Evolutionary conservation across 2,888 invertebrate species (phyloP), one percentile per base, ranked within the genome.

Genomic region (Idaea aversata): DNA sequence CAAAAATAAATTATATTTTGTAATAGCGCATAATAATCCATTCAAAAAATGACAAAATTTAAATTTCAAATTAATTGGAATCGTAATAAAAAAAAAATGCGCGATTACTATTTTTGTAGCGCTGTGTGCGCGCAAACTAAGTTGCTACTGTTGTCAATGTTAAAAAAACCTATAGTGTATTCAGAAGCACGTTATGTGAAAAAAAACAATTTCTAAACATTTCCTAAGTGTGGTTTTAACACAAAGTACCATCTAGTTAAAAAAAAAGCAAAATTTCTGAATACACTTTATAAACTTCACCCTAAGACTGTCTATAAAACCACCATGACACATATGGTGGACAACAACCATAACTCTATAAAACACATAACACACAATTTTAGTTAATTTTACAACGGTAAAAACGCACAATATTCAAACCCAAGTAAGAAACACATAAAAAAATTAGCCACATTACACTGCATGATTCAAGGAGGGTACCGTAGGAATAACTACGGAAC

Each of bases 311-410:
- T 75, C 74, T 67, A 77, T 82, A 79, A n/a, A 25, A 80, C 82
- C 83, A 83, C 80, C 81, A 83, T 74, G 75, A 80, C 75, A 78
- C 75, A 79, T 82, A 82, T 81, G 81, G 82, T 74, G 74, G 85
- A 82, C 86, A 88, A 90, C 90, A 90, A 88, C 83, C 81, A 88
- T 84, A 91, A 90, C 90, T 88, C 79, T 83, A 88, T 88, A 83
- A 91, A 72, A 92, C 90, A 92, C 86, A 91, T 83, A 89, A 92
- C 92, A 93, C 90, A 93, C 90, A 92, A 85, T 88, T 91, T 91
- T 88, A 91, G 91, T 91, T 87, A 73, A 88, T 82, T 74, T 72
- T 74, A 84, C 84, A 84, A 91, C 89, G 88, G 89, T 88, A 91
- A 73, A 25, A 93, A 92, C 90, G 90, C 92, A 91, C 90, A 92